Base-by-base conservation (phyloP, 2,888 invertebrate species). In the Lampropteryx suffumata region DNA sequence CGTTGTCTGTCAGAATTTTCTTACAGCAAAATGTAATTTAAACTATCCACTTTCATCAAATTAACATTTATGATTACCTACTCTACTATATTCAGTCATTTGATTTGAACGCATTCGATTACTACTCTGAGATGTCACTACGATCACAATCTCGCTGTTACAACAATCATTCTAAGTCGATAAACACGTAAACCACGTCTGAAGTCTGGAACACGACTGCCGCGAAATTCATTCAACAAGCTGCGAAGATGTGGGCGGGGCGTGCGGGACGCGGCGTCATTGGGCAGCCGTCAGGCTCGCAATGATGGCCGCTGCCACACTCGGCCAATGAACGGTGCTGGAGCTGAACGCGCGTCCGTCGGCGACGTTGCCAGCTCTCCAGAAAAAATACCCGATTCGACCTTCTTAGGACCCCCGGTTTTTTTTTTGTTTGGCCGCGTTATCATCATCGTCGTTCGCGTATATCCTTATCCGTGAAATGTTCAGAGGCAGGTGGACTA, bases 381-480 rank as follows among this genome's bases (percentile, higher is more conserved):
- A 77, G 76, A 84, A 87, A 89, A 88, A 87, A 83, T 79, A 88
- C 84, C 85, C 85, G 85, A 88, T 88, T 89, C 89, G 88, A 89
- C 88, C 89, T 88, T 89, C 88, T 88, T 88, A 80, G 89, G 88
- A 86, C 85, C 87, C 89, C 80, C 77, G 82, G 76, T 80, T 87
- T 89, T 87, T n/a, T 83, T 84, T 83, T 88, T 89, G 83, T 88
- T 87, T 84, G 79, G 80, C 82, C 82, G 84, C 82, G 89, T 90
- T 90, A 89, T 90, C 89, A 87, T 84, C 84, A 79, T 79, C 84
- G 85, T 79, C 84, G 85, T 84, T 82, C 82, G 81, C 73, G 69
- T 79, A 78, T 82, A 84, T 84, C 83, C 85, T 84, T 84, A 84
- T 84, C 83, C 85, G 80, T 81, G 87, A 79, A 82, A 88, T 88